These are phyloP conservation scores for Aricia artaxerxes DNA, from an alignment of 2,888 invertebrate genomes.

Conservation along the genomic window DNA sequence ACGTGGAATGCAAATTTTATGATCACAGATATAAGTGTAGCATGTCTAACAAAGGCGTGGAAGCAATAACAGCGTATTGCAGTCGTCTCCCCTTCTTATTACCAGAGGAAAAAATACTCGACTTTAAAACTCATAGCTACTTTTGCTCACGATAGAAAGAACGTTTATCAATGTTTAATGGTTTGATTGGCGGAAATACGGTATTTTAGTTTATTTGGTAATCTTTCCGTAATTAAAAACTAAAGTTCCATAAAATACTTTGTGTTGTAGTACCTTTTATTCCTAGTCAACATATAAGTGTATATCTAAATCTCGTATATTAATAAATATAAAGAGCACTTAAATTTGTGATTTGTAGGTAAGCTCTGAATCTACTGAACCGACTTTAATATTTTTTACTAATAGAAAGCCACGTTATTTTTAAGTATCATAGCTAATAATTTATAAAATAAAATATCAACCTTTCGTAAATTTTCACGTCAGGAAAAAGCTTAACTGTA, in stretches of 20 bases:
- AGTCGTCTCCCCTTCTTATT: constrained; percentile 4
- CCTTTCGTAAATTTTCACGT: not conserved
- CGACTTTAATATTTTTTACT: too few species aligned
- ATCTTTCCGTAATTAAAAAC: not conserved
- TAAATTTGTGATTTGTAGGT: too few species aligned
- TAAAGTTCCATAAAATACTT: too few species aligned
- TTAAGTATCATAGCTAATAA: too few species aligned
- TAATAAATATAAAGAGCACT: too few species aligned
- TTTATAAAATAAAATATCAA: not conserved
- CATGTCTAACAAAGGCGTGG: not conserved
- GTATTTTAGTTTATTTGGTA: not conserved
- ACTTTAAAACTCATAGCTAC: not conserved
- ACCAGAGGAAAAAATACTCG: constrained; percentile 3
- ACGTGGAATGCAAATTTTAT: constrained; percentile 3
- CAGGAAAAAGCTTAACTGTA: not conserved
- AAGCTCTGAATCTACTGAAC: too few species aligned
- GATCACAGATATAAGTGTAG: not conserved
- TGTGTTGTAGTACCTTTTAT: too few species aligned
- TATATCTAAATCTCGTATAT: too few species aligned
- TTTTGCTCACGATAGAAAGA: not conserved
- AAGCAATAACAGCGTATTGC: constrained; percentile 11
- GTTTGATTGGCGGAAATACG: not conserved
- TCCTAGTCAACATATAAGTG: too few species aligned
- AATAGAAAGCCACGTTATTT: too few species aligned
- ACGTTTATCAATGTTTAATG: not conserved